Conservation (phyloP, 2,797 vertebrate genomes). For the Lutjanus campechanus region DNA sequence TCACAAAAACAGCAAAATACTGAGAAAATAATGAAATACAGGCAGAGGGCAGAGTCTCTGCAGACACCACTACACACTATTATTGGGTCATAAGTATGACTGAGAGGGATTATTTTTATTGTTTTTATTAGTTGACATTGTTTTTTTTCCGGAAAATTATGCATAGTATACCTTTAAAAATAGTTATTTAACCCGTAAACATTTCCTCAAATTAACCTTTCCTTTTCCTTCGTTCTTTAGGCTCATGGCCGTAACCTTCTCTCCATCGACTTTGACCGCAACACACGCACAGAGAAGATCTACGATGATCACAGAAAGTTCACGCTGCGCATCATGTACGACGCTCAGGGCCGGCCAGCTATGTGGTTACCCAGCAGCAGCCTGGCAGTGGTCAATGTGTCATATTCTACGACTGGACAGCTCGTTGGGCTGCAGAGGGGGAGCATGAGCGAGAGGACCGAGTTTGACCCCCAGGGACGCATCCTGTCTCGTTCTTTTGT, state of each 20-base stretch:
- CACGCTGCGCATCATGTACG: slow-evolving; percentile 97
- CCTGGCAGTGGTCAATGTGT: slow-evolving; percentile 96
- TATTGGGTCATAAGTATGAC: too few species aligned
- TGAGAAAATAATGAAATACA: too few species aligned
- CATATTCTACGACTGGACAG: slow-evolving; percentile 94
- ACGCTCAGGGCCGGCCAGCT: slow-evolving; percentile 95
- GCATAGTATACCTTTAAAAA: too few species aligned
- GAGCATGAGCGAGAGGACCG: slow-evolving; percentile 97
- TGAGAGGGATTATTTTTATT: too few species aligned
- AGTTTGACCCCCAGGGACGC: slow-evolving; percentile 95
- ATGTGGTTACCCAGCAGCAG: slow-evolving; percentile 99
- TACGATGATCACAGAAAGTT: slow-evolving; percentile 99
- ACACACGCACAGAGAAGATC: slow-evolving; percentile 98
- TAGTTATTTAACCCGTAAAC: background rate
- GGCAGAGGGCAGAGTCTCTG: too few species aligned
- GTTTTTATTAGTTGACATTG: too few species aligned
- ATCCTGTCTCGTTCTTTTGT: slow-evolving; percentile 95
- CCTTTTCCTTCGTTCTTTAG: slow-evolving; percentile 72
- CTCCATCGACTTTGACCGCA: slow-evolving; percentile 98
- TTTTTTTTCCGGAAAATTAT: too few species aligned
- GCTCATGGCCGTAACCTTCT: slow-evolving; percentile 97
- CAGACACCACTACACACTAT: too few species aligned
- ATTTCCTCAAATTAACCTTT: background rate
- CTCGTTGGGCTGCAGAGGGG: slow-evolving; percentile 96
- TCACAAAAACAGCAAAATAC: too few species aligned